Conservation (phyloP, 1,140 invertebrate genomes). For the Yoshiicerus persimilis region DNA sequence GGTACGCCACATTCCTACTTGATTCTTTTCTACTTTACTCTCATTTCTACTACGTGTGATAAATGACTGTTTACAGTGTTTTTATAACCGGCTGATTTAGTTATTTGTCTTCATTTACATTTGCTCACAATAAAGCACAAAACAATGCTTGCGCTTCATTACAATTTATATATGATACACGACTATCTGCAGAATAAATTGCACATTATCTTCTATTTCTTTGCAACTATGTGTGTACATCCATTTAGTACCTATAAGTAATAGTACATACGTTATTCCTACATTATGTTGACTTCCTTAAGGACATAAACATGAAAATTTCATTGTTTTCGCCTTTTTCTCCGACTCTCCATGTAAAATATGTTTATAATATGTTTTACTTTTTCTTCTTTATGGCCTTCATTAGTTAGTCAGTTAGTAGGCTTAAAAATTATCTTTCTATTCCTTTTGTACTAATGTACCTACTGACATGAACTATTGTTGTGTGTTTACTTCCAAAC, state of each 20-base stretch:
- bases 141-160: neutral
- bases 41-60: conserved; percentile 10
- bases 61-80: conserved; percentile 20
- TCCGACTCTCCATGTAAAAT: neutral
- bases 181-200: neutral
- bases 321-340: neutral
- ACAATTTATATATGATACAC: neutral
- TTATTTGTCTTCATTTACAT: conserved; percentile 21
- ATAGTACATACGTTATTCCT: neutral
- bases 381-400: neutral
- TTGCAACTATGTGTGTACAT: neutral
- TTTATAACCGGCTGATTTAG: neutral
- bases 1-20: neutral
- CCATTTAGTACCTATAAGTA: neutral
- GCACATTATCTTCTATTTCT: neutral
- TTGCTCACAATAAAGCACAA: neutral
- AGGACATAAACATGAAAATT: neutral
- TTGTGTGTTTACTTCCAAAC: neutral
- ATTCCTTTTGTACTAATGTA: neutral
- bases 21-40: neutral
- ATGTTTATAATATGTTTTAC: neutral
- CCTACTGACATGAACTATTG: neutral
- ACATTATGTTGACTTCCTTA: neutral
- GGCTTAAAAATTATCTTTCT: neutral
- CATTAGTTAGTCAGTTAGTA: neutral